Percentiles rank a stretch among this genome's conserved stretches.
phyloP scores from a whole-genome alignment of 1,140 invertebrate genomes.

The Cataglyphis hispanica region DNA sequence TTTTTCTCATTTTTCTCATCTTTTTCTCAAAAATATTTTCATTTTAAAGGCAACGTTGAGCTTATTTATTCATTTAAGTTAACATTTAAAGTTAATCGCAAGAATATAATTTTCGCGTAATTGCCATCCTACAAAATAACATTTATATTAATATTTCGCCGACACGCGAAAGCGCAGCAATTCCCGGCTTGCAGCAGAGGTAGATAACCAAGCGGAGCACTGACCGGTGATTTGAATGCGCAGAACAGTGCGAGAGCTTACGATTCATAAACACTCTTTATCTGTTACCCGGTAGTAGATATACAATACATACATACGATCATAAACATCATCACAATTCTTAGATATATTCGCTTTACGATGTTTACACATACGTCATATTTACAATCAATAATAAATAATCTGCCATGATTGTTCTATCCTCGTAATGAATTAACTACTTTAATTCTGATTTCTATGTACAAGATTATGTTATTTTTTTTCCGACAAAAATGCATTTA shows the following conservation, averaged over 20 bases:
- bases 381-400: background rate
- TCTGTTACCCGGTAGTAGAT: slow-evolving; percentile 22
- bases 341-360: background rate
- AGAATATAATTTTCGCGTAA: background rate
- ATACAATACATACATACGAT: slow-evolving; percentile 21
- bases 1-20: too few species aligned
- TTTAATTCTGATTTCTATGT: background rate
- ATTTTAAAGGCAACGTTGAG: background rate
- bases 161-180: slow-evolving; percentile 45
- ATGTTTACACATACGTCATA: background rate
- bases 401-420: background rate
- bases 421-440: background rate
- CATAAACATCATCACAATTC: slow-evolving; percentile 25
- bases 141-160: slow-evolving; percentile 42
- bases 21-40: background rate
- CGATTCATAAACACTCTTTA: slow-evolving; percentile 46
- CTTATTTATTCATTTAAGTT: background rate
- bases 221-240: slow-evolving; percentile 79
- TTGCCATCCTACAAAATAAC: slow-evolving; percentile 37
- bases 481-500: background rate
- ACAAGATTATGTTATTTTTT: background rate
- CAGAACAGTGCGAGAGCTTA: slow-evolving; percentile 59
- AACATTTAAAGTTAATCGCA: background rate
- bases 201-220: slow-evolving; percentile 53
- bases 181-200: slow-evolving; percentile 30